A percentile compares a stretch with the other conserved stretches of the same genome.
Conservation (phyloP, 1,140 invertebrate species). For the Micrasema longulum region DNA sequence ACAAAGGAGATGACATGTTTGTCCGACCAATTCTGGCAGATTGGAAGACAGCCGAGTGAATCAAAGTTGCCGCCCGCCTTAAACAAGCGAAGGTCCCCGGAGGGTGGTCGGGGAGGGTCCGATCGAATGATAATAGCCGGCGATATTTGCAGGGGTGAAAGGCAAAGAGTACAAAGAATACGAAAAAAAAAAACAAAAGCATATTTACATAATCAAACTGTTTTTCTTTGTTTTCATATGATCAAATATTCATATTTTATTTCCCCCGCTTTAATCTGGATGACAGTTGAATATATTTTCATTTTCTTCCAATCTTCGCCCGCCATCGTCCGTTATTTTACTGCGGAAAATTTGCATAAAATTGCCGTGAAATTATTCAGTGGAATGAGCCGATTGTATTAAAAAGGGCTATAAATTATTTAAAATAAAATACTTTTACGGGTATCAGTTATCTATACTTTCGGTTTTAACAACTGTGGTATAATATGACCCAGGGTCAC, state of each 20-base stretch:
- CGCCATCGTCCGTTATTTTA: too few species aligned
- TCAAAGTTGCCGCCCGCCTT: conserved; percentile 1
- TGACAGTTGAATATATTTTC: too few species aligned
- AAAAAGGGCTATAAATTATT: too few species aligned
- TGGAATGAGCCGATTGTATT: too few species aligned
- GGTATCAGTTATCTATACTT: not conserved
- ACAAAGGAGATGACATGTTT: conserved; percentile 7
- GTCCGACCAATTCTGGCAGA: conserved; percentile 3
- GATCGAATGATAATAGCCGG: conserved; percentile 16
- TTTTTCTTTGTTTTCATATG: not conserved
- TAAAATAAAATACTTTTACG: too few species aligned
- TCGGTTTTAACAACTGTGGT: not conserved
- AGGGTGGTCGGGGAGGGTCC: not conserved
- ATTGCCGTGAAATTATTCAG: too few species aligned
- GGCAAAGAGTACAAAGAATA: not conserved
- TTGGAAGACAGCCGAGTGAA: conserved; percentile 20
- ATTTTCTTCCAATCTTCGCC: too few species aligned
- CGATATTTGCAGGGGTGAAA: not conserved
- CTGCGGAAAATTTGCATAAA: too few species aligned
- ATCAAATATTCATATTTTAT: not conserved
- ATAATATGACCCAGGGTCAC: not conserved
- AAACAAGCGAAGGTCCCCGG: not conserved
- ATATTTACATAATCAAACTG: not conserved
- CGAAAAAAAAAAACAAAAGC: not conserved
- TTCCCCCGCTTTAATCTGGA: too few species aligned